Percentiles rank a stretch among this genome's conserved stretches.
These are phyloP conservation scores for Agrilus planipennis DNA, from an alignment of 1,140 invertebrate genomes.

Conservation along the genomic window DNA sequence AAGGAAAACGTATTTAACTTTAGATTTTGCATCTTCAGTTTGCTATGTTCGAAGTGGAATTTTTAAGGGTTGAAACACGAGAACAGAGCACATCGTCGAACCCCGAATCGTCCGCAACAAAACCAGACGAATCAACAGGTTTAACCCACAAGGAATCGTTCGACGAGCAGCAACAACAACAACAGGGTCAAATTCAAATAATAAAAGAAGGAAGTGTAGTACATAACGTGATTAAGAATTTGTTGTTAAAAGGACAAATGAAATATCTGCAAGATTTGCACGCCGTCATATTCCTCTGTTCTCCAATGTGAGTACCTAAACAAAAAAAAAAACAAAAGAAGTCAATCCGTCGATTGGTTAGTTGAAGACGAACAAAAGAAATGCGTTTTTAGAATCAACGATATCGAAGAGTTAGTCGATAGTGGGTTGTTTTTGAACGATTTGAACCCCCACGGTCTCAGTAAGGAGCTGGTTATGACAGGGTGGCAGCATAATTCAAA, in stretches of 20 bases:
- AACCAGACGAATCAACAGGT: not conserved
- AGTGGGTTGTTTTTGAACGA: slow-evolving; percentile 74
- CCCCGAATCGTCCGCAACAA: not conserved
- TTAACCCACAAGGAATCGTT: too few species aligned
- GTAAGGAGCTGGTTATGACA: slow-evolving; percentile 69
- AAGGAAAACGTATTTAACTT: too few species aligned
- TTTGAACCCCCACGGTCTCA: slow-evolving; percentile 74
- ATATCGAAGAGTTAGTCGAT: slow-evolving; percentile 64
- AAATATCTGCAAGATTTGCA: slow-evolving; percentile 66
- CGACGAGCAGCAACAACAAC: too few species aligned
- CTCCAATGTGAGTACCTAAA: slow-evolving; percentile 57
- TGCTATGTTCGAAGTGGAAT: slow-evolving; percentile 30
- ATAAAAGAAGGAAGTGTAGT: slow-evolving; percentile 6
- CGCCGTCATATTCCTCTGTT: slow-evolving; percentile 70
- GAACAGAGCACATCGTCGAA: not conserved
- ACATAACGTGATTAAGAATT: slow-evolving; percentile 35
- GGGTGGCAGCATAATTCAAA: slow-evolving; percentile 82
- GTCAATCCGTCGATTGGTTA: not conserved
- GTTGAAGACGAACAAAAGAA: not conserved
- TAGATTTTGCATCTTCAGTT: slow-evolving; percentile 18
- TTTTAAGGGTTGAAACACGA: slow-evolving; percentile 16
- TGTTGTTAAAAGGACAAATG: slow-evolving; percentile 73
- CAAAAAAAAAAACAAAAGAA: not conserved
- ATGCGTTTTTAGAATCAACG: slow-evolving; percentile 55
- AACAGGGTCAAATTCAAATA: too few species aligned